phyloP scores from a whole-genome alignment of 2,797 vertebrate species.

The Parambassis ranga region DNA sequence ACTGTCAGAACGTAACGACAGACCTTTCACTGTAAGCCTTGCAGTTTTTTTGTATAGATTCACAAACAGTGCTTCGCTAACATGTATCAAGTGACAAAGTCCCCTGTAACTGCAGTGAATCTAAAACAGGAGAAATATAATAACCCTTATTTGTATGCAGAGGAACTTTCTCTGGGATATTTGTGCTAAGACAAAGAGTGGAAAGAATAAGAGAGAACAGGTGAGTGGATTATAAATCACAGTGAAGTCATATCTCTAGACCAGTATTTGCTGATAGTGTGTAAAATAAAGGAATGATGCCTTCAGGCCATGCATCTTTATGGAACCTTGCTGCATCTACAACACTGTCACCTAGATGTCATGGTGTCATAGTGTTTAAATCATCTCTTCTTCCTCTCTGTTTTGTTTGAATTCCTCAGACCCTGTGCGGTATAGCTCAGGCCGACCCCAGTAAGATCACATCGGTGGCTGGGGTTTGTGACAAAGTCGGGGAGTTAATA shows the following conservation, averaged over 20 bases:
- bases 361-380: no score
- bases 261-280: slow-evolving; percentile 26
- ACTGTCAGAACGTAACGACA: slow-evolving; percentile 40
- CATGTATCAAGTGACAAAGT: not conserved
- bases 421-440: slow-evolving; percentile 33
- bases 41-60: slow-evolving; percentile 27
- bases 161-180: slow-evolving; percentile 19
- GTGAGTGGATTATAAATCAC: slow-evolving; percentile 47
- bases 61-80: not conserved
- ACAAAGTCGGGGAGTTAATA: slow-evolving; percentile 53
- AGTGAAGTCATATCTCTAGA: slow-evolving; percentile 17
- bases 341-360: no score
- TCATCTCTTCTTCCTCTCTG: slow-evolving; percentile 15
- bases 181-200: slow-evolving; percentile 9
- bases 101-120: not conserved
- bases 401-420: slow-evolving; percentile 52
- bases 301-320: slow-evolving; percentile 37
- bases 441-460: slow-evolving; percentile 41
- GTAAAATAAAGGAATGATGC: slow-evolving; percentile 33
- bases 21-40: slow-evolving; percentile 12
- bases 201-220: slow-evolving; percentile 5
- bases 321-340: slow-evolving; percentile 8
- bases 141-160: slow-evolving; percentile 14
- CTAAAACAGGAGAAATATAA: slow-evolving; percentile 11
- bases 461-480: slow-evolving; percentile 45